These are phyloP conservation scores for Eugnorisma glareosa DNA, from an alignment of 2,888 invertebrate species.

Conservation along the genomic window DNA sequence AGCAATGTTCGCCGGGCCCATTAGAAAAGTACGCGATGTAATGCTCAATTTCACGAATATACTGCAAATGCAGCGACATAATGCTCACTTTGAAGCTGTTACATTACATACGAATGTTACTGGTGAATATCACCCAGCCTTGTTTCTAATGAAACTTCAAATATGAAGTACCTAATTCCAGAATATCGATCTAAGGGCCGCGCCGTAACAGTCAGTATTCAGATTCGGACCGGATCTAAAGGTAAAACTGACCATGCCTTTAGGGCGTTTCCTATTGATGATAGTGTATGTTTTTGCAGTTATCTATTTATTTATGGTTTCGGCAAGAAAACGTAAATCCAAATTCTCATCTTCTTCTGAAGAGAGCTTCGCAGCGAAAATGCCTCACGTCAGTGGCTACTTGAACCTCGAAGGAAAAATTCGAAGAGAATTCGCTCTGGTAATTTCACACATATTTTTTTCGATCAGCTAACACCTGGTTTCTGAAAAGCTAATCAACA, in stretches of 20 bases:
- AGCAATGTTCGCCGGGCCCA: too few relatives aligned
- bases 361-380: background rate
- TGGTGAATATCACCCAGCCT: too few relatives aligned
- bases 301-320: constrained; percentile 45
- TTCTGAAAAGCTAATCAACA: background rate
- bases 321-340: constrained; percentile 21
- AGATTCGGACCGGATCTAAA: too few relatives aligned
- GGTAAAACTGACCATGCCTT: background rate
- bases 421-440: constrained; percentile 66
- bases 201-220: background rate
- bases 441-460: constrained; percentile 27
- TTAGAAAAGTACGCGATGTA: background rate
- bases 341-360: background rate
- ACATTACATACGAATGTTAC: too few relatives aligned
- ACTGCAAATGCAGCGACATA: too few relatives aligned
- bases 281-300: constrained; percentile 42
- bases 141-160: too few relatives aligned
- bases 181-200: background rate
- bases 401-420: constrained; percentile 65
- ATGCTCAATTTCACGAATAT: background rate
- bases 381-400: background rate
- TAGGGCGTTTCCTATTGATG: background rate
- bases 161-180: background rate
- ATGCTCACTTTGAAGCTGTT: too few relatives aligned
- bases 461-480: background rate